Evolutionary conservation across 2,113 vertebrate genomes (phyloP), one percentile per base, ranked within the genome.

Genomic region (Pangasianodon hypophthalmus): DNA sequence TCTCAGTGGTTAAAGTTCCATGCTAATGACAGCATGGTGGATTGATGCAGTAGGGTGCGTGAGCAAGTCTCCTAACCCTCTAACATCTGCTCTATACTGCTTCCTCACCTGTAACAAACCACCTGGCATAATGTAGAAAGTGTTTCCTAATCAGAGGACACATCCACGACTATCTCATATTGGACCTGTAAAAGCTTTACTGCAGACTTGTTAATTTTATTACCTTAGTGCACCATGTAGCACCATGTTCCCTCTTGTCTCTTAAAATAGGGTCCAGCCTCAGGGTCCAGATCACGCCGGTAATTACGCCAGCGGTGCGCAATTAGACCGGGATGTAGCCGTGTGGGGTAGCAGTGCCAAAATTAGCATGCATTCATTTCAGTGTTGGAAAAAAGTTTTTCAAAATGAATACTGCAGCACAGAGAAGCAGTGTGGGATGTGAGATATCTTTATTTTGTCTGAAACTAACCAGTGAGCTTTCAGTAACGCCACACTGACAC

Each of bases 131-230:
- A 77, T 10, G 67, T 71, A 32, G 67, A 29, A n/a, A 2, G 37
- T 75, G 37, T 73, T 73, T 73, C 7, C 18, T 73, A 37, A 32
- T 11, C 64, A n/a, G 64, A 48, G 62, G 60, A 44, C 29, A 2
- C 44, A 69, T 81, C 18, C 32, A 88, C 19, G 60, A 21, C 24
- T 56, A 52, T 41, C 83, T 91, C 81, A 14, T 58, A 71, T 48
- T 44, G 60, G 71, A 75, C 69, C 46, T 85, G 69, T 91, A 87
- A 91, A 89, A 52, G 58, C 50, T 85, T 87, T 46, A 90, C 87
- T 92, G 86, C 84, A 87, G 26, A 58, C 48, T 54, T 46, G 77
- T 41, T 90, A 81, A 75, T 86, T 81, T 90, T 82, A 90, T 73
- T 69, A 60, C 21, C 26, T 48, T 1, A 85, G 52, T 46, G 77